Evolutionary conservation across 2,888 invertebrate genomes (phyloP), one percentile per base, ranked within the genome.

Genomic region (Zhuqinia jingwanae): DNA sequence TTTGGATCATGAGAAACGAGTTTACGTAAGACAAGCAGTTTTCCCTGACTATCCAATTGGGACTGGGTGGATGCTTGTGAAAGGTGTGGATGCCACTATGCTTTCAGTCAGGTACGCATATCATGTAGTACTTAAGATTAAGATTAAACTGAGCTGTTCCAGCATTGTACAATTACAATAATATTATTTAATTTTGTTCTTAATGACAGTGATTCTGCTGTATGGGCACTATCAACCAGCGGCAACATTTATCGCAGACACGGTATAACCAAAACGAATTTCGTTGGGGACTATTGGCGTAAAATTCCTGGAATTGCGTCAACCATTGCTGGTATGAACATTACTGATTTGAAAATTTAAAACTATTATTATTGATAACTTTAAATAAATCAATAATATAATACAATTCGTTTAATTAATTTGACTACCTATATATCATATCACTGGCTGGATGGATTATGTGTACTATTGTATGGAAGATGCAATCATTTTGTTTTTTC

Each of bases 61-160:
- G n/a, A 92, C 92, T 42, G 92, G 92, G 45, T 94, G 94, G 94
- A 92, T 93, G n/a, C 92, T 92, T 87, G 93, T 94, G 0, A 92
- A 93, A 88, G 94, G 93, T 13, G 92, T 93, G 15, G 92, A 92
- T 53, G 93, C 93, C 20, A 91, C 92, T 56, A 27, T 53, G 58
- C 76, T 75, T 22, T 45, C 78, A n/a, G 60, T 85, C 8, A 88
- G 84, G 84, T 87, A 70, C n/a, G n/a, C n/a, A n/a, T n/a, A n/a
- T n/a, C n/a, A n/a, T n/a, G n/a, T n/a, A n/a, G n/a, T n/a, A n/a
- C n/a, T n/a, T n/a, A n/a, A n/a, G n/a, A n/a, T n/a, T n/a, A n/a
- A n/a, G n/a, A n/a, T n/a, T n/a, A n/a, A n/a, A n/a, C n/a, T n/a
- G n/a, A n/a, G n/a, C n/a, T n/a, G n/a, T n/a, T n/a, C n/a, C n/a